Conservation (phyloP, 1,140 invertebrate genomes). For the Drosophila watanabei region DNA sequence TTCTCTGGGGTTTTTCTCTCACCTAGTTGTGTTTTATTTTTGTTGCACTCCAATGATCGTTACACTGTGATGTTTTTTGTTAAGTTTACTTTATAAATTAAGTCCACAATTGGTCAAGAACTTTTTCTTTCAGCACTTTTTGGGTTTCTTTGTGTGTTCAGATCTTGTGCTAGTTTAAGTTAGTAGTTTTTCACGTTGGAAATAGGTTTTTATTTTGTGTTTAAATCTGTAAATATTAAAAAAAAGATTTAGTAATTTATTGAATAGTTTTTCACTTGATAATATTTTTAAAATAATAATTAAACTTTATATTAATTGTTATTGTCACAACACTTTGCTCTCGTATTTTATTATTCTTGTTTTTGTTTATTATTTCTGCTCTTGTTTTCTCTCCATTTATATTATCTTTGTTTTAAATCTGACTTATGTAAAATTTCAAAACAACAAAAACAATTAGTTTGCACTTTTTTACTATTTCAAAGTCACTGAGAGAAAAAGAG, state of each 20-base stretch:
- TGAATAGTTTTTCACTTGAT: not conserved
- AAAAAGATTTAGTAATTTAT: not conserved
- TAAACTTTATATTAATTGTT: not conserved
- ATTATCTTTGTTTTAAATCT: constrained; percentile 21
- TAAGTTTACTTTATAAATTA: not conserved
- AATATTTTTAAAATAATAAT: not conserved
- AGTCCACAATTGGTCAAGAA: not conserved
- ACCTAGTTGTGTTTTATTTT: constrained; percentile 10
- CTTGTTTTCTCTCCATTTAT: not conserved
- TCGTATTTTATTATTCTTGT: not conserved
- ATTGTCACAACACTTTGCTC: not conserved
- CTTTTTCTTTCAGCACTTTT: constrained; percentile 24
- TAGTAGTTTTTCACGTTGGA: not conserved
- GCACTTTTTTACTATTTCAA: constrained; percentile 40
- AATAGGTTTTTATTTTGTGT: not conserved
- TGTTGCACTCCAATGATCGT: not conserved
- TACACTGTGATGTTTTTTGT: not conserved
- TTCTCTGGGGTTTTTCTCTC: not conserved
- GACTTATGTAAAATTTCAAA: constrained; percentile 61
- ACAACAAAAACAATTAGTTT: constrained; percentile 46
- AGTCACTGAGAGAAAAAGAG: constrained; percentile 16
- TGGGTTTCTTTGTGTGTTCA: constrained; percentile 17
- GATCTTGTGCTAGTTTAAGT: not conserved
- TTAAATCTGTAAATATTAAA: constrained; percentile 17
- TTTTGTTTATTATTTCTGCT: not conserved